Base-by-base conservation (phyloP, 2,113 vertebrate species). In the Tyrannus savana region DNA sequence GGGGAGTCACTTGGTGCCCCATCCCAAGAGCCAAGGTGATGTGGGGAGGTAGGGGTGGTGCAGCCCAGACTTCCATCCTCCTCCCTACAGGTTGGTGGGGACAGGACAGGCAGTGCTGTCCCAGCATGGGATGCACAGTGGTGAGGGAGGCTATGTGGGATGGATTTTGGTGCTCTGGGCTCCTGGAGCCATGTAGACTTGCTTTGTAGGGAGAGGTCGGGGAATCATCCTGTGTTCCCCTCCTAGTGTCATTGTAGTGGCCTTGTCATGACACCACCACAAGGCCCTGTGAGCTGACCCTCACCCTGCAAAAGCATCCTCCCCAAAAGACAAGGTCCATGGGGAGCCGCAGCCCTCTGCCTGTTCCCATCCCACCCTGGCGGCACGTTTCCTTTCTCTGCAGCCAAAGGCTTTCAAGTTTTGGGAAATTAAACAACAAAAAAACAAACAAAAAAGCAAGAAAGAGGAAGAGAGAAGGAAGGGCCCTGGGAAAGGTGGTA, bases 351-450 rank as follows among this genome's bases (percentile, higher is more conserved):
- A 2, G 3, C 75, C 49, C 85, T 85, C 84, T 79, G 72, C 44
- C 72, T 2, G 2, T 67, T 81, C 74, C 62, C 74, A 60, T 84
- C 62, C 35, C 1, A 3, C 53, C 74, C 60, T 0, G 1, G 62
- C 7, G 6, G 58, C 58, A 78, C 0, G 0, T 87, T 74, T 93
- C 74, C 81, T 73, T 94, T 95, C 85, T 91, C 94, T 97, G 96
- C 92, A 97, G 96, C 94, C 90, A 93, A 82, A 94, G 94, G 96
- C 96, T 95, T 96, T 97, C 96, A 97, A 96, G 96, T 96, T 95
- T 96, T 91, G 96, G 87, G 92, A 95, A 96, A 89, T 91, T 78
- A 90, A 89, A 89, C 74, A 89, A 93, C 35, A 83, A 89, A 89
- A 91, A 64, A 86, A 82, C 8, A 11, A 93, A 77, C 13, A 50